Percentiles rank a stretch among this genome's conserved stretches.
phyloP scores from a whole-genome alignment of 2,113 vertebrate genomes.

The Machaerirhynchus nigripectus region DNA sequence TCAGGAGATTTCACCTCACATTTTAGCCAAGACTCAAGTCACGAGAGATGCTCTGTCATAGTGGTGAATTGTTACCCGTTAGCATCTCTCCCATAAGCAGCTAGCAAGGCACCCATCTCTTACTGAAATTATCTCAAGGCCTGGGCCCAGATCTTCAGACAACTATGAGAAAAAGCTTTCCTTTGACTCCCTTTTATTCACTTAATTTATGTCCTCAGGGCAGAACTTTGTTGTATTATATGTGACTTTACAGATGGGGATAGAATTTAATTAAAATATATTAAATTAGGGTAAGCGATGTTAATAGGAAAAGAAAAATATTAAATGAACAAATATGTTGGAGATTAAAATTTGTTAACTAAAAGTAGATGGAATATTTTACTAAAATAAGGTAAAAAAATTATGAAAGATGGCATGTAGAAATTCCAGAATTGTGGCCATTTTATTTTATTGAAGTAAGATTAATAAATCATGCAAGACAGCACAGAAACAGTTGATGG shows the following conservation, averaged over 20 bases:
- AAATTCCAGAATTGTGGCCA: background rate
- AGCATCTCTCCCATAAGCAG: background rate
- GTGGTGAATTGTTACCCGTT: background rate
- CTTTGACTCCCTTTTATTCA: background rate
- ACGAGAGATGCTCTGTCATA: rapidly evolving
- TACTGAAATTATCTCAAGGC: background rate
- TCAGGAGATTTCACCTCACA: background rate
- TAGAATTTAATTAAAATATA: background rate
- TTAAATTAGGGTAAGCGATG: background rate
- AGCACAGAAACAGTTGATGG: background rate
- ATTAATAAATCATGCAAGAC: background rate
- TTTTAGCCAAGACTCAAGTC: background rate
- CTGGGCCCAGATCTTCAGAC: background rate
- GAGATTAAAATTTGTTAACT: background rate
- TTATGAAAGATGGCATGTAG: background rate
- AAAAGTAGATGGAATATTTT: background rate
- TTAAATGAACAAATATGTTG: background rate
- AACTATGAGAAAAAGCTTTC: background rate
- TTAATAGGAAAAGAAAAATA: background rate
- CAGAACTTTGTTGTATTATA: background rate
- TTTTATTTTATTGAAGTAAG: background rate
- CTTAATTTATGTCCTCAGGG: background rate
- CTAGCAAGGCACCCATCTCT: background rate
- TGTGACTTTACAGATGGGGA: background rate
- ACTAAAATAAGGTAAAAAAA: background rate